These are phyloP conservation scores for Hypotaenidia okinawae DNA, from an alignment of 2,797 vertebrate genomes.

Conservation along the genomic window DNA sequence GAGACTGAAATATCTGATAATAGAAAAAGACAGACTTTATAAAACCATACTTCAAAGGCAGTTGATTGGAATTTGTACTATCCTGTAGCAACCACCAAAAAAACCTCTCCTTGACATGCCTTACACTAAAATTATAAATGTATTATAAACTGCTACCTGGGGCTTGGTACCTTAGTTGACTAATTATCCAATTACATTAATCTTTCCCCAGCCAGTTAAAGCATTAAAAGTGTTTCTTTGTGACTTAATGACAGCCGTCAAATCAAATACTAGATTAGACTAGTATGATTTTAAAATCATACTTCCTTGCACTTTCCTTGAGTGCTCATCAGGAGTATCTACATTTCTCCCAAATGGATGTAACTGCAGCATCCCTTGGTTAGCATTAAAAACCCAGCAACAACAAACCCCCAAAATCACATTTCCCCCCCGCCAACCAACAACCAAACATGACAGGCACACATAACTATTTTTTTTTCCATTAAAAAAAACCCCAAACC, in stretches of 20 bases:
- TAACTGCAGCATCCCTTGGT: background rate
- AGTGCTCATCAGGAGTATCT: background rate
- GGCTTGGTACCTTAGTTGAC: background rate
- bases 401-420: background rate
- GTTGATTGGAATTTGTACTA: conserved; percentile 45
- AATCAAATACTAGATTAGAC: background rate
- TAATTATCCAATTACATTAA: conserved; percentile 22
- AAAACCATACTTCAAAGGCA: conserved; percentile 47
- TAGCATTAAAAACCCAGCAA: background rate
- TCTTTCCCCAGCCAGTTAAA: background rate
- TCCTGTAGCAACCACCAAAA: background rate
- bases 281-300: background rate
- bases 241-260: background rate
- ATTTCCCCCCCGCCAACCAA: background rate
- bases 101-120: background rate
- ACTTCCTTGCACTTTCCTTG: background rate
- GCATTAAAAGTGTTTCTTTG: background rate
- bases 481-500: background rate
- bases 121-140: background rate
- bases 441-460: background rate
- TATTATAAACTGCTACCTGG: conserved; percentile 14
- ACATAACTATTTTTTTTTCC: background rate
- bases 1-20: conserved; percentile 59
- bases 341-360: background rate
- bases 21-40: conserved; percentile 37